A percentile compares a stretch with the other conserved stretches of the same genome.
Evolutionary conservation across 2,888 invertebrate genomes (phyloP).

Genomic region (Vannuccia rotundouncinata): DNA sequence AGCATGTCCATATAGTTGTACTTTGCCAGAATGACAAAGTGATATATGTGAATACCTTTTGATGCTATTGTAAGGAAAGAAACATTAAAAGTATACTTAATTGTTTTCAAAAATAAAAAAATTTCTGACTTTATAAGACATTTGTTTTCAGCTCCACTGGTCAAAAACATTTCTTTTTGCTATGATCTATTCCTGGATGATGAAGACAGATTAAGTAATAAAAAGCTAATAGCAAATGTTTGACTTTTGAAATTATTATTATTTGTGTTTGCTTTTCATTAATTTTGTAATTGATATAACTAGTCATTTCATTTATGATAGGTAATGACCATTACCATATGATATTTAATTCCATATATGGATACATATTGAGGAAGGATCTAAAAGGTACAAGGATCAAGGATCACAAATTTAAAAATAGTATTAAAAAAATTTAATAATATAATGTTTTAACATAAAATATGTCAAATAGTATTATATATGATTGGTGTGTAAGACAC

Average conservation of each 20-base stretch:
- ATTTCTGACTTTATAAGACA: not conserved
- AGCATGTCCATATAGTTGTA: not conserved
- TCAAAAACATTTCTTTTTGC: not conserved
- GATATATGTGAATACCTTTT: not conserved
- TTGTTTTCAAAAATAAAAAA: not conserved
- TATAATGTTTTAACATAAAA: no score
- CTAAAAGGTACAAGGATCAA: no score
- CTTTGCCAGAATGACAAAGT: not conserved
- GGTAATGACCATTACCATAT: not conserved
- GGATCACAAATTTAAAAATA: no score
- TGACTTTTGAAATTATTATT: not conserved
- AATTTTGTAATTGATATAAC: not conserved
- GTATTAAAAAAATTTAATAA: no score
- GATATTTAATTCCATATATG: not conserved
- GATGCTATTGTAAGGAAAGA: not conserved
- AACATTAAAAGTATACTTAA: not conserved
- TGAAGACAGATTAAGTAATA: not conserved
- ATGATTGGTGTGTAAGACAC: no score
- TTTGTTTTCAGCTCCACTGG: not conserved
- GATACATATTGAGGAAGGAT: not conserved
- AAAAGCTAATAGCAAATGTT: not conserved
- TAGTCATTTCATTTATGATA: not conserved
- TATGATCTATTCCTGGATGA: not conserved
- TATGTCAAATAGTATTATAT: no score
- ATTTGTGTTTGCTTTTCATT: not conserved